phyloP scores from a whole-genome alignment of 2,888 invertebrate genomes.

The Uloborus plumipes region DNA sequence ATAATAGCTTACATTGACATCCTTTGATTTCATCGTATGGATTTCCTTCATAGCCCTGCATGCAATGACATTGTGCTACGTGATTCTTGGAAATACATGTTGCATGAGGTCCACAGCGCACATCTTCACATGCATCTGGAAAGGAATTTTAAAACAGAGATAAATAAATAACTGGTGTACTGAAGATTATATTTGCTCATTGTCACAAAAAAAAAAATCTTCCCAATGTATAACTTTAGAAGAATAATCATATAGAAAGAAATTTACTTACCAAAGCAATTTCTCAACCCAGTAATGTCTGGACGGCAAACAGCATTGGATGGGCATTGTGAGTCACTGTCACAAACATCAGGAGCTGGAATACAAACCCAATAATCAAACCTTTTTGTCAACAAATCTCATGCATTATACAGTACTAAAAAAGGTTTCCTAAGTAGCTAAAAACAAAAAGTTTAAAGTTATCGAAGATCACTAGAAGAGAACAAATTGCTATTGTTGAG shows the following conservation, averaged over 20 bases:
- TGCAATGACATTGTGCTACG: constrained; percentile 80
- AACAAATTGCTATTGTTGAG: too few relatives aligned
- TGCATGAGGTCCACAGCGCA: constrained; percentile 66
- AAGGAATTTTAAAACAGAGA: constrained; percentile 2
- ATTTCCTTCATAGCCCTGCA: constrained; percentile 83
- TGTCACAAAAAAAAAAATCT: not conserved
- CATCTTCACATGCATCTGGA: constrained; percentile 66
- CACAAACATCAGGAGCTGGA: constrained; percentile 62
- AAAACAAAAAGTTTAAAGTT: too few relatives aligned
- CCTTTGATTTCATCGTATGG: constrained; percentile 71
- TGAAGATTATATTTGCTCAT: not conserved
- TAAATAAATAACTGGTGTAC: not conserved
- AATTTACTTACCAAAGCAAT: constrained; percentile 55
- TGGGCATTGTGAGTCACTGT: constrained; percentile 64
- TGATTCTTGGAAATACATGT: constrained; percentile 61
- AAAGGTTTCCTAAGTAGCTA: not conserved
- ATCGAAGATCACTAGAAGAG: too few relatives aligned
- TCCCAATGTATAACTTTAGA: not conserved
- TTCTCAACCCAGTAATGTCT: constrained; percentile 54
- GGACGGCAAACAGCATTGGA: constrained; percentile 63
- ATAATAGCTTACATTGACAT: constrained; percentile 65
- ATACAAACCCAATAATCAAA: not conserved
- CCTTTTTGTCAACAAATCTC: not conserved
- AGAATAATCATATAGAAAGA: not conserved
- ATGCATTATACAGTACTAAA: not conserved